Evolutionary conservation across 2,797 vertebrate genomes (phyloP).

Genomic region (Odontamblyopus lacepedii): DNA sequence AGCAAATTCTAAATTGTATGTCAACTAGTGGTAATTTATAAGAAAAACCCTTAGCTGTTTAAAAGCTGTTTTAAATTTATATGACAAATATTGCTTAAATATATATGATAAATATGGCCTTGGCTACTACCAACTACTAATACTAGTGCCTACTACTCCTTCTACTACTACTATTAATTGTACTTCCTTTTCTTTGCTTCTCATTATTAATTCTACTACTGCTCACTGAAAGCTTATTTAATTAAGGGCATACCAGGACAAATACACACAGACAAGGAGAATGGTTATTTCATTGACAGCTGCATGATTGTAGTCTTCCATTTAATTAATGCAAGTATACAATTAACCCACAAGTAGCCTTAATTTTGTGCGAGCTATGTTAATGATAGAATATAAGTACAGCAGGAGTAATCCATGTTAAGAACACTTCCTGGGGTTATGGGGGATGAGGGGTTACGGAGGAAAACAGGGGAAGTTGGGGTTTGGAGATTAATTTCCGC

Average conservation of each 20-base stretch:
- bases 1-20: not conserved
- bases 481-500: conserved; percentile 74
- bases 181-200: not conserved
- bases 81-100: too few relatives aligned
- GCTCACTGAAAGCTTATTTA: not conserved
- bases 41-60: not conserved
- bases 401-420: conserved; percentile 4
- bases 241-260: not conserved
- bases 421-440: conserved; percentile 33
- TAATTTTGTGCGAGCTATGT: conserved; percentile 14
- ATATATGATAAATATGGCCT: too few relatives aligned
- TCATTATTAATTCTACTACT: too few relatives aligned
- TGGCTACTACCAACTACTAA: too few relatives aligned
- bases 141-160: not conserved
- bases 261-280: not conserved
- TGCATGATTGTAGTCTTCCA: not conserved
- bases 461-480: conserved; percentile 32
- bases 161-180: not conserved
- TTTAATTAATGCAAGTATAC: conserved; percentile 14
- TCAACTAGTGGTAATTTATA: not conserved
- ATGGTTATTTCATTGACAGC: not conserved
- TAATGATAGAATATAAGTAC: conserved; percentile 26
- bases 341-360: not conserved
- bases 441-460: conserved; percentile 8
- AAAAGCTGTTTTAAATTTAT: not conserved